Conservation (phyloP, 2,113 vertebrate genomes). For the Mus pahari region DNA sequence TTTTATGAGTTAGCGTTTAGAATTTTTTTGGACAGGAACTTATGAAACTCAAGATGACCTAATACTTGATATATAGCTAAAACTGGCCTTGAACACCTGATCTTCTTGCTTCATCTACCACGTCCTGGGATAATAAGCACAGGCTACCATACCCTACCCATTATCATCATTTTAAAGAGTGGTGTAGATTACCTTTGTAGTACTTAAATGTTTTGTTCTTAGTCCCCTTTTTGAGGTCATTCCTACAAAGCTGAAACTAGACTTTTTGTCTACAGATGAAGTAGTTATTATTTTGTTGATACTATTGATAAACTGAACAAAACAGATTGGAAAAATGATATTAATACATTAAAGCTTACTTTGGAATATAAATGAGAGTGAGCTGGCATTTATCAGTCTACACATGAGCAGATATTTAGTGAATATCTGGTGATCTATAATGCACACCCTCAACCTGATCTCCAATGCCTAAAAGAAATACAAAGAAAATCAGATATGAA, state of each 20-base stretch:
- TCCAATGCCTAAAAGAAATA: background rate
- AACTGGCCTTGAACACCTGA: background rate
- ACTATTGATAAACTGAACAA: conserved; percentile 1
- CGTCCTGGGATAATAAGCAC: background rate
- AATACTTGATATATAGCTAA: background rate
- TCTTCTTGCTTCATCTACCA: no score
- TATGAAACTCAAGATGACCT: background rate
- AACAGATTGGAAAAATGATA: background rate
- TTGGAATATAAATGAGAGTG: background rate
- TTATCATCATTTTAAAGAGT: background rate
- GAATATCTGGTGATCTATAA: background rate
- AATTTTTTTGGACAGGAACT: background rate
- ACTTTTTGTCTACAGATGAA: background rate
- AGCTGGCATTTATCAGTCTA: background rate
- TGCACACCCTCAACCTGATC: background rate
- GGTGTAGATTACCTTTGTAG: background rate
- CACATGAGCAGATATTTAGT: background rate
- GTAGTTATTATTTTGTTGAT: background rate
- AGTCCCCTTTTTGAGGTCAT: background rate
- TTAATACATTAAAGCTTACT: background rate
- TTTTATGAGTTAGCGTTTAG: background rate
- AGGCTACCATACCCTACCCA: background rate
- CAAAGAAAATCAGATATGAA: background rate
- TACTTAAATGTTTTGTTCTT: background rate
- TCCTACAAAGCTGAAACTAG: background rate